Percentiles rank a stretch among this genome's conserved stretches.
phyloP scores from a whole-genome alignment of 2,113 vertebrate genomes.

The Xiphophorus hellerii region DNA sequence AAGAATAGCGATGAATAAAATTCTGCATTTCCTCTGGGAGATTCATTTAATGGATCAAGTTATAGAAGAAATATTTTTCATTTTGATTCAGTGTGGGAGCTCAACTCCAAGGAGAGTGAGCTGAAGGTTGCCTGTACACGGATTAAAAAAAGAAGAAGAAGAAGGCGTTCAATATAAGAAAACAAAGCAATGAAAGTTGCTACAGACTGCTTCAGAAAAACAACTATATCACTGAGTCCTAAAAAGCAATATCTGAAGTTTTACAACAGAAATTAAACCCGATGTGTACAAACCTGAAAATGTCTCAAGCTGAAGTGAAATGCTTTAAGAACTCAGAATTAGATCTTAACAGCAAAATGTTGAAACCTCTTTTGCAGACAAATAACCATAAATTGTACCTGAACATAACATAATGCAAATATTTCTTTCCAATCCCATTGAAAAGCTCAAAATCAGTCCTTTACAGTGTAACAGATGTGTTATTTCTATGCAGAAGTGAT shows the following conservation, averaged over 20 bases:
- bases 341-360: background rate
- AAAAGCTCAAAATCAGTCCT: too few relatives aligned
- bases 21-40: background rate
- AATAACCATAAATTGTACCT: background rate
- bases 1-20: background rate
- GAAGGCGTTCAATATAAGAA: background rate
- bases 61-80: background rate
- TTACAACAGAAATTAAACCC: background rate
- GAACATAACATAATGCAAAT: too few relatives aligned
- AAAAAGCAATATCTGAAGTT: slow-evolving; percentile 5
- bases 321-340: background rate
- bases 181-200: background rate
- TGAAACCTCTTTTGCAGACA: background rate
- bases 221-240: background rate
- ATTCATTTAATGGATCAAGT: background rate
- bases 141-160: background rate
- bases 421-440: too few relatives aligned
- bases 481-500: too few relatives aligned
- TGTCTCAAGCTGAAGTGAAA: background rate
- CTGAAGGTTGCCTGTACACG: background rate
- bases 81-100: slow-evolving; percentile 1
- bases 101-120: background rate
- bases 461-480: too few relatives aligned
- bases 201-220: background rate
- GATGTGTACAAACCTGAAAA: background rate